Evolutionary conservation across 2,113 vertebrate species (phyloP), one percentile per base, ranked within the genome.

Genomic region (Thamnaconus septentrionalis): DNA sequence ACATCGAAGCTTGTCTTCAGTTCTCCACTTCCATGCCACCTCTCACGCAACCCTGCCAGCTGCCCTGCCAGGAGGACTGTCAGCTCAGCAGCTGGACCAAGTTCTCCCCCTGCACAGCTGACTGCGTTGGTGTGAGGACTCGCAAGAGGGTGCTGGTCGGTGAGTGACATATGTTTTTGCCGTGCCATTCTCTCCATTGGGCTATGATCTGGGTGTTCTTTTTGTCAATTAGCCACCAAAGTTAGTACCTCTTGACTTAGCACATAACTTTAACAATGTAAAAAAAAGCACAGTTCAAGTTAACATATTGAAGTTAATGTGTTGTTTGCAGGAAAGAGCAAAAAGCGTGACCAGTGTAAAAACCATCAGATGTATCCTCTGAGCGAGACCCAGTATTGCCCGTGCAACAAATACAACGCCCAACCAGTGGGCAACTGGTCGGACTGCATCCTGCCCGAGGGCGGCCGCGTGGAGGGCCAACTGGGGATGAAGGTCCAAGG

Each of bases 341-440:
- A 96, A 90, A 98, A 97, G 80, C 95, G 88, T 7, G 97, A 98
- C 6, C 96, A 97, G 74, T 99, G 97, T 81, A 96, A 93, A 87
- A 97, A 98, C 86, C 92, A 91, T 62, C 96, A 99, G 66, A 10
- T 92, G 40, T 96, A 95, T 80, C 95, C 97, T 0, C 78, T 98
- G 71, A 95, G 90, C 0, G 97, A 99, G 86, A 99, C 95, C 2
- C 95, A 97, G 72, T 97, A 96, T 66, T 98, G 97, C 73, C 97
- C 95, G 0, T 99, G 97, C 73, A 95, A 98, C 85, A 98, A 98
- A 70, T 97, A 98, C 81, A 98, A 92, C 0, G 95, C 96, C 7
- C 97, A 97, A 82, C 94, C 97, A 0, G 94, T 99, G 76, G 96
- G 97, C 7, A 97, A 98, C 73, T 99, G 96, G 96, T 99, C 97